phyloP scores from a whole-genome alignment of 1,140 invertebrate genomes.

The Camponotus pennsylvanicus region DNA sequence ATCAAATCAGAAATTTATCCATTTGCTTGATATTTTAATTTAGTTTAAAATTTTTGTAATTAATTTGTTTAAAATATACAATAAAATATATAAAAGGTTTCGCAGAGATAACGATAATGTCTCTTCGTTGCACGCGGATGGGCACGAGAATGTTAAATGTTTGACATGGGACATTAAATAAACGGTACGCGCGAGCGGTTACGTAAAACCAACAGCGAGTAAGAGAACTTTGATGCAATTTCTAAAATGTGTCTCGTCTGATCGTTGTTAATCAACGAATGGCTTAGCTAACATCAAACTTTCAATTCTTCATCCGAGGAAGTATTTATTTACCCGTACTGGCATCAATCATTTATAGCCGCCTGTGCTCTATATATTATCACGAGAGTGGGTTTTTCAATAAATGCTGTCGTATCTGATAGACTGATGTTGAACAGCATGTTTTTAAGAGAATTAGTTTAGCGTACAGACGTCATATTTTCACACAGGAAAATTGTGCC shows the following conservation, averaged over 20 bases:
- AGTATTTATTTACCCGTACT: conserved; percentile 5
- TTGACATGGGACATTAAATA: conserved; percentile 66
- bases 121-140: conserved; percentile 23
- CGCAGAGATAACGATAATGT: conserved; percentile 43
- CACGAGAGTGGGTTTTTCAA: not conserved
- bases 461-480: not conserved
- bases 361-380: not conserved
- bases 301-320: conserved; percentile 11
- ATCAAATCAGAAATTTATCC: not conserved
- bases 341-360: conserved; percentile 21
- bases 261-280: conserved; percentile 55
- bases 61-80: conserved; percentile 40
- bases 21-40: not conserved
- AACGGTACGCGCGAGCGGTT: conserved; percentile 37
- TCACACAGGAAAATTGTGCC: not conserved
- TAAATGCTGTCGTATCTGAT: conserved; percentile 8
- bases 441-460: conserved; percentile 29
- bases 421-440: not conserved
- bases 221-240: conserved; percentile 56
- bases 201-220: conserved; percentile 67
- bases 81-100: conserved; percentile 27
- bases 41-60: not conserved
- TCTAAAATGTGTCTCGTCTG: conserved; percentile 34
- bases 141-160: conserved; percentile 51
- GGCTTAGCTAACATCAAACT: conserved; percentile 31